Evolutionary conservation across 2,113 vertebrate genomes (phyloP), one percentile per base, ranked within the genome.

Genomic region (Vicugna pacos): DNA sequence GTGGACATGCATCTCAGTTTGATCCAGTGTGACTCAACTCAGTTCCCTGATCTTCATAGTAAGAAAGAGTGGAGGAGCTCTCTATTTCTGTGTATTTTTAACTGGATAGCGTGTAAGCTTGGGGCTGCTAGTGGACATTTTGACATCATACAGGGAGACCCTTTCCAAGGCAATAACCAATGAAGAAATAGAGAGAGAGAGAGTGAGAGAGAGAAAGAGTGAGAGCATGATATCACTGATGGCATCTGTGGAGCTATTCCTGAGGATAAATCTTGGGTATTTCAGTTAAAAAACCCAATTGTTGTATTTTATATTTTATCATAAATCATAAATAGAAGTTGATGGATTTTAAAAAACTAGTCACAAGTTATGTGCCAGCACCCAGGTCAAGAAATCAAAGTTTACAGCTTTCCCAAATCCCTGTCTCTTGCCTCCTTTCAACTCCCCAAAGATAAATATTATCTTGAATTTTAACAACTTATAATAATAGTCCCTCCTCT

Each of bases 391-490:
- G 32, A 73, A 75, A 88, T 20, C 35, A 70, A 91, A 42, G 4
- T 88, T 50, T 84, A 42, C 9, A 72, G 35, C 30, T 64, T 46
- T 80, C 19, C 5, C 32, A 75, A 42, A 16, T 13, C 15, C 0
- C 5, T 48, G 8, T 11, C 80, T 93, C 50, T 89, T 89, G 7
- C 3, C 1, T 95, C 35, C 19, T 70, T 86, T 93, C 56, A 58
- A 22, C 54, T 73, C 26, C 3, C 54, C 22, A 20, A 22, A 60
- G 38, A 5, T 81, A 93, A 70, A 13, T 0, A 20, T 30, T 54
- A 16, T 64, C 38, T 93, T 76, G 50, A 89, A 77, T 89, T 86
- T 87, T 94, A 58, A 46, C 46, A 87, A 22, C 46, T 64, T 67
- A 54, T 54, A 38, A 54, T 54, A 38, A 81, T 75, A 81, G 24